These are phyloP conservation scores for Hyles euphorbiae DNA, from an alignment of 1,140 invertebrate species.

Conservation along the genomic window DNA sequence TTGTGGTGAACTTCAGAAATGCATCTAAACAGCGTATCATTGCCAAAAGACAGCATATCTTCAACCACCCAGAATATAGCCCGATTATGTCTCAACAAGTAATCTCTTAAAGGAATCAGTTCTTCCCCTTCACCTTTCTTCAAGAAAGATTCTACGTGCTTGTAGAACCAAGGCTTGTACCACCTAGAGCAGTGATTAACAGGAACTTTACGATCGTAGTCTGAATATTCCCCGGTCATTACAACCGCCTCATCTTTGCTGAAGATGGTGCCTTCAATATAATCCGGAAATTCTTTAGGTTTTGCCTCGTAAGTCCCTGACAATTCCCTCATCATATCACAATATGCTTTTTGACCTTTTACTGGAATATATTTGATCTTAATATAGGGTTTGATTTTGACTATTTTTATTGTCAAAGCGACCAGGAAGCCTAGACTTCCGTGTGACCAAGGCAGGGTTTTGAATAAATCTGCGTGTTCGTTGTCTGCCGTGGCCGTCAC, in stretches of 20 bases:
- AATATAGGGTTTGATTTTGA: conserved; percentile 82
- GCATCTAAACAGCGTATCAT: conserved; percentile 86
- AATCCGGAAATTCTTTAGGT: conserved; percentile 81
- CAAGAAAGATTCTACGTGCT: conserved; percentile 81
- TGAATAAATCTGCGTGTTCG: conserved; percentile 83
- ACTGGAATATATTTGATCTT: conserved; percentile 84
- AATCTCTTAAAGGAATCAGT: conserved; percentile 87
- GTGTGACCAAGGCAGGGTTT: conserved; percentile 89
- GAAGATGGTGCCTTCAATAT: conserved; percentile 87
- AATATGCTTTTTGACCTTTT: conserved; percentile 79
- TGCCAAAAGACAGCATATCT: conserved; percentile 92
- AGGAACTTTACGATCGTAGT: conserved; percentile 54
- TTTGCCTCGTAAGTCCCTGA: conserved; percentile 72
- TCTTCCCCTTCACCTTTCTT: conserved; percentile 74
- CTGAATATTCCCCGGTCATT: conserved; percentile 81
- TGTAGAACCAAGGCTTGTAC: conserved; percentile 93
- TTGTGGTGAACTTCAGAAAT: conserved; percentile 88
- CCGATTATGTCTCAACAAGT: conserved; percentile 86
- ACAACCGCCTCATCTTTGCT: conserved; percentile 82
- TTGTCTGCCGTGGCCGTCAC: conserved; percentile 83
- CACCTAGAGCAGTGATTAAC: conserved; percentile 85
- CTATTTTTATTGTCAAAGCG: conserved; percentile 84
- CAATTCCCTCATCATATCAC: conserved; percentile 76
- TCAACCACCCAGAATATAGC: conserved; percentile 89
- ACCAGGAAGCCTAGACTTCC: conserved; percentile 89